Conservation (phyloP, 2,797 vertebrate genomes). For the Adelosebastes latens region DNA sequence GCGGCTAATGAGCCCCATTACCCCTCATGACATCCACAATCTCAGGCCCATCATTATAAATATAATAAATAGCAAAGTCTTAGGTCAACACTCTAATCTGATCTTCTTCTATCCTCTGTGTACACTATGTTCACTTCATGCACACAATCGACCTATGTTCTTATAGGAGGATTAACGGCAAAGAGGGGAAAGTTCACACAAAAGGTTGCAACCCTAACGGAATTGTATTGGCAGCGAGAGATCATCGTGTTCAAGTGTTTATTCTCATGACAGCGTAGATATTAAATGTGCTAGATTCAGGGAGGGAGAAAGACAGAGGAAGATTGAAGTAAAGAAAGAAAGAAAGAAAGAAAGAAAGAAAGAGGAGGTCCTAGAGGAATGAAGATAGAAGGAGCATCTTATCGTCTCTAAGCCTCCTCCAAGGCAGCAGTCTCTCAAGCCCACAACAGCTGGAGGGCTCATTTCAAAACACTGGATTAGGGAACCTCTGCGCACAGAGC, state of each 20-base stretch:
- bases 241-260: constrained; percentile 9
- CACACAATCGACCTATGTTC: constrained; percentile 45
- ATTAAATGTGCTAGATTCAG: constrained; percentile 21
- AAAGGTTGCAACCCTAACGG: constrained; percentile 17
- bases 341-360: constrained; percentile 6
- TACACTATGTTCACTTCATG: constrained; percentile 55
- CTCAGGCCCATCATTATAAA: constrained; percentile 17
- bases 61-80: constrained; percentile 29
- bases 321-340: not conserved
- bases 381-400: constrained; percentile 66
- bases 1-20: constrained; percentile 28
- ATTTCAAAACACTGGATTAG: constrained; percentile 79
- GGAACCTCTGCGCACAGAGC: constrained; percentile 59
- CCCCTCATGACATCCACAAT: constrained; percentile 17
- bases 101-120: constrained; percentile 44
- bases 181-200: constrained; percentile 16
- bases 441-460: constrained; percentile 77
- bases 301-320: not conserved
- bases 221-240: not conserved
- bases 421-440: constrained; percentile 68
- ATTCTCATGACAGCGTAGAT: constrained; percentile 1
- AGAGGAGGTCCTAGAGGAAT: constrained; percentile 37
- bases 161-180: constrained; percentile 48
- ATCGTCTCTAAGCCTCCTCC: constrained; percentile 64
- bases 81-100: constrained; percentile 54